Conservation (phyloP, 1,140 invertebrate genomes). For the Drosophila gunungcola region DNA sequence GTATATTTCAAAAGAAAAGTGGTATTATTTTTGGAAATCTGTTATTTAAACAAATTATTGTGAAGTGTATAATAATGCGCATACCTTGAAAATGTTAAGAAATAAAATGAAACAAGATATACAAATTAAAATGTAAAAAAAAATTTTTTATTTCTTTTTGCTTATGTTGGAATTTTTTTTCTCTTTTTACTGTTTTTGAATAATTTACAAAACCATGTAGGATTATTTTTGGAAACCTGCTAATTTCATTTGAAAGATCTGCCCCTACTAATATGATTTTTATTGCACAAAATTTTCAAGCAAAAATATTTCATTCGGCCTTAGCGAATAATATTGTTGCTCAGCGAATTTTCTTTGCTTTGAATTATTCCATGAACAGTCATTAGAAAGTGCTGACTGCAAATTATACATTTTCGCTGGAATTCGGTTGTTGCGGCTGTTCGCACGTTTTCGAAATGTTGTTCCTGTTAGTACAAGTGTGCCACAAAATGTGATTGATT, state of each 20-base stretch:
- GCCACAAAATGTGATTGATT: constrained; percentile 65
- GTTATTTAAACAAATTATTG: no score
- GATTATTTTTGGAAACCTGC: no score
- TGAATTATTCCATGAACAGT: constrained; percentile 21
- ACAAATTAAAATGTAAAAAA: no score
- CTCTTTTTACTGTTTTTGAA: no score
- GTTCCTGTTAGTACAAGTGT: constrained; percentile 25
- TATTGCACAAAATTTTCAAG: constrained; percentile 1
- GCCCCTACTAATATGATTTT: neutral
- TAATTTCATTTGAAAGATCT: neutral
- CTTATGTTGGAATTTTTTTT: no score
- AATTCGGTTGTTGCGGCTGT: constrained; percentile 19
- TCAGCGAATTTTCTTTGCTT: neutral
- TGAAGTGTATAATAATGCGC: no score
- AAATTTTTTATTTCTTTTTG: no score
- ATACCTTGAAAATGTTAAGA: neutral
- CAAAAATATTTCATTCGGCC: neutral
- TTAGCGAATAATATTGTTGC: constrained; percentile 14
- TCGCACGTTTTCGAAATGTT: constrained; percentile 20
- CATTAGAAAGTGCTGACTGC: constrained; percentile 18
- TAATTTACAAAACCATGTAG: no score
- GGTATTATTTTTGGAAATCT: no score
- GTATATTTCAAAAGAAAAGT: no score
- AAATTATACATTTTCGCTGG: constrained; percentile 22
- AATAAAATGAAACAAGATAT: no score